These are phyloP conservation scores for Glaucidium brasilianum DNA, from an alignment of 2,113 vertebrate species.

Conservation along the genomic window DNA sequence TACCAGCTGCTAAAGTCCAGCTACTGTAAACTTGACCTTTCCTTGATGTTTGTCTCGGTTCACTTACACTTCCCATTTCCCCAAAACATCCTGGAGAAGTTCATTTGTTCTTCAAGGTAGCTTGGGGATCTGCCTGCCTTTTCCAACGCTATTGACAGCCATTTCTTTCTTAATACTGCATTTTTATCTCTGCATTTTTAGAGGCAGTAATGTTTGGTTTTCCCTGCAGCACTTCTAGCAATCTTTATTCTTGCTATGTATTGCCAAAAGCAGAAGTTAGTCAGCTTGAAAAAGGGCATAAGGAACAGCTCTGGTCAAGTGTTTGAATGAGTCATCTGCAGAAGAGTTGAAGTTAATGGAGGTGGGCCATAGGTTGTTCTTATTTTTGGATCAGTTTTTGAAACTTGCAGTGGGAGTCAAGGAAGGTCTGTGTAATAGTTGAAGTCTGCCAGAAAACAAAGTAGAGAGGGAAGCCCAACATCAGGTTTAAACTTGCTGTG, in stretches of 20 bases:
- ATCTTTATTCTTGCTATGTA: not conserved
- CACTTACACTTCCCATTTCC: not conserved
- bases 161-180: not conserved
- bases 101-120: not conserved
- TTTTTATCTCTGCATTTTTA: not conserved
- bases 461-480: not conserved
- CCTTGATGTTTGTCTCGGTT: not conserved
- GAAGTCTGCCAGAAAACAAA: not conserved
- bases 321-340: constrained; percentile 15
- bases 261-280: constrained; percentile 24
- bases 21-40: not conserved
- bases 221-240: not conserved
- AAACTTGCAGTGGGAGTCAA: not conserved
- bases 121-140: not conserved
- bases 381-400: not conserved
- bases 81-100: not conserved
- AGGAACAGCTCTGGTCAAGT: not conserved
- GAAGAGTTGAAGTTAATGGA: not conserved
- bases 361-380: not conserved
- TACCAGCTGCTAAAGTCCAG: not conserved
- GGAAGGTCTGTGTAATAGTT: not conserved
- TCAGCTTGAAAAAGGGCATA: not conserved
- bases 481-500: not conserved
- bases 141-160: not conserved
- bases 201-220: not conserved